Evolutionary conservation across 2,797 vertebrate species (phyloP), one percentile per base, ranked within the genome.

Genomic region (Rhinatrema bivittatum): DNA sequence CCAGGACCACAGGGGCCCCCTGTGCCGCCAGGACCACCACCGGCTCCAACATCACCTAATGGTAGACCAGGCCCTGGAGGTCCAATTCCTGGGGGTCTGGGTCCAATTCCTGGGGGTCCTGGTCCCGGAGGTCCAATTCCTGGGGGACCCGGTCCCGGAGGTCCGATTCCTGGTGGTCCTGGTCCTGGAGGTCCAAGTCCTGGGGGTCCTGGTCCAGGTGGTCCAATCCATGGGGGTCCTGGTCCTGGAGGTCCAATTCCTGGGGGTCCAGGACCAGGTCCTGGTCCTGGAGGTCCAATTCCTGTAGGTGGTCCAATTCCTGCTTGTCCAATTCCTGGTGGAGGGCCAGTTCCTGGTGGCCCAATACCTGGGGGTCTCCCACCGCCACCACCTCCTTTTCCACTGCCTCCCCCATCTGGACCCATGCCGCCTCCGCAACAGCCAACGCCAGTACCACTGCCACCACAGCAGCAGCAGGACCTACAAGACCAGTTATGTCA

Each of bases 351-450:
- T 16, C 34, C 30, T 5, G 19, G 36, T 2, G n/a, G 36, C 17
- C 32, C 20, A 6, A 17, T 33, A 19, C 29, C 40, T n/a, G 25
- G 19, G 11, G 28, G 18, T 61, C 42, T 68, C 0, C 32, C 58
- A 0, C 67, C 73, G 2, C 83, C 81, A 23, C 69, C 59, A 21
- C 13, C 84, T 7, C 83, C 82, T 1, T 69, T 51, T 0, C 68
- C 84, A 39, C 79, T 90, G 81, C 79, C 84, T 3, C 81, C 85
- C 5, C 84, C 86, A 0, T 70, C 49, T 26, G 72, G 72, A 0
- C 74, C 76, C 25, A 74, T 72, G 0, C 56, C 77, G 39, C 82
- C 72, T 2, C 81, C 46, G 0, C 65, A 30, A 46, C 76, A 77
- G 48, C 37, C 76, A 25, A 74, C 72, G 0, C 56, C 77, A 39